phyloP scores from a whole-genome alignment of 2,113 vertebrate species.

The Amphilophus citrinellus region DNA sequence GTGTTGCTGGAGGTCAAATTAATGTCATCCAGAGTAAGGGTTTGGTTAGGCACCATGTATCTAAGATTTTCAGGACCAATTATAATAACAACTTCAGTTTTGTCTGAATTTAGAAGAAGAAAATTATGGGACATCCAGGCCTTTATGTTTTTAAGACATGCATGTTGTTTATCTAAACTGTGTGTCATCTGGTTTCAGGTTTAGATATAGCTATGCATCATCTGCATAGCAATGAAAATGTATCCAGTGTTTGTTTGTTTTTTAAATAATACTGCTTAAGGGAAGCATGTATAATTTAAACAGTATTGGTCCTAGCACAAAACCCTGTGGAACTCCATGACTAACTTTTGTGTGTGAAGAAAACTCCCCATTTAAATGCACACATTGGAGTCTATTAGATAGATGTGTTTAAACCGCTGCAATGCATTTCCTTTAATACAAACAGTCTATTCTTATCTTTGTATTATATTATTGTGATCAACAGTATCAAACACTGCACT shows the following conservation, averaged over 20 bases:
- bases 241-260: neutral
- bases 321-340: neutral
- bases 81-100: too few relatives aligned
- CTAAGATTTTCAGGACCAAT: too few relatives aligned
- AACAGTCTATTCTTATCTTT: neutral
- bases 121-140: too few relatives aligned
- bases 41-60: too few relatives aligned
- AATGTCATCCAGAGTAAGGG: too few relatives aligned
- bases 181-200: too few relatives aligned
- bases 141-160: too few relatives aligned
- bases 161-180: too few relatives aligned
- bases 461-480: neutral
- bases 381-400: neutral
- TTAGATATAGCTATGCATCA: neutral
- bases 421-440: neutral
- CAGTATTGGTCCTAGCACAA: neutral
- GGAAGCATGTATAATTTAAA: neutral
- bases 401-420: neutral
- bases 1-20: too few relatives aligned
- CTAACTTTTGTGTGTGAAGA: neutral
- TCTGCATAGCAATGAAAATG: neutral
- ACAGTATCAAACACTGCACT: neutral
- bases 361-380: too few relatives aligned
- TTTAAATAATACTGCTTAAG: neutral
- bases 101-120: too few relatives aligned